Percentiles rank a stretch among this genome's conserved stretches.
phyloP scores from a whole-genome alignment of 2,888 invertebrate species.

The Chrysina gloriosa region DNA sequence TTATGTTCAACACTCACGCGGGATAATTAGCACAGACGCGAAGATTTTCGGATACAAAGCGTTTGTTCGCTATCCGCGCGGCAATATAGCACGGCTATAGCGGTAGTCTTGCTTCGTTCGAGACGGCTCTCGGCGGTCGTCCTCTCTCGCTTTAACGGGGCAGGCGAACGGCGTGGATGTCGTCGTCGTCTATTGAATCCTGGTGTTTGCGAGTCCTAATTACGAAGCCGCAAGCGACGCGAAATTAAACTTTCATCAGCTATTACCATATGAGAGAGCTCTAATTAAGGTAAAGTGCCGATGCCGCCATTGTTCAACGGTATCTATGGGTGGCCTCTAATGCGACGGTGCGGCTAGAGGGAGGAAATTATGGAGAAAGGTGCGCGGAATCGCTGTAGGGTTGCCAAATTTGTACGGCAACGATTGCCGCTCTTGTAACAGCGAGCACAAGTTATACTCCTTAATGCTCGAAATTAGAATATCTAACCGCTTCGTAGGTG shows the following conservation, averaged over 20 bases:
- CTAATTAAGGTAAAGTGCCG: slow-evolving; percentile 64
- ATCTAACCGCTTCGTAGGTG: no score
- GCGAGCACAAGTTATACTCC: no score
- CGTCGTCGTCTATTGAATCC: slow-evolving; percentile 61
- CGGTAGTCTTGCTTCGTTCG: slow-evolving; percentile 37
- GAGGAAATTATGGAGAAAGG: not conserved
- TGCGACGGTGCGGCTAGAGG: not conserved
- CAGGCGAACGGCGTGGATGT: slow-evolving; percentile 21
- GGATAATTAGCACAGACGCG: slow-evolving; percentile 64
- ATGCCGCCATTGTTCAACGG: slow-evolving; percentile 45
- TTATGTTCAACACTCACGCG: slow-evolving; percentile 66
- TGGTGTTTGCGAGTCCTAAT: slow-evolving; percentile 64
- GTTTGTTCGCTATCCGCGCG: slow-evolving; percentile 5
- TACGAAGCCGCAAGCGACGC: slow-evolving; percentile 65
- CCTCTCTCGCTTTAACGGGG: slow-evolving; percentile 1
- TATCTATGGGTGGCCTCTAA: slow-evolving; percentile 5
- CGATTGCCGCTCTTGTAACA: not conserved
- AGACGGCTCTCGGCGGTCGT: not conserved
- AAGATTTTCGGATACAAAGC: slow-evolving; percentile 53
- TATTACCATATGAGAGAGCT: slow-evolving; percentile 66
- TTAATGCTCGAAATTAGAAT: no score
- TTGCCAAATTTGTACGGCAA: not conserved
- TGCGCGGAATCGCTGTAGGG: slow-evolving; percentile 1
- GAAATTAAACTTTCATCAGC: slow-evolving; percentile 67
- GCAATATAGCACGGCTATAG: not conserved